phyloP scores from a whole-genome alignment of 30 jellyfish, hydroid and myxozoan species.

The Cassiopea xamachana region DNA sequence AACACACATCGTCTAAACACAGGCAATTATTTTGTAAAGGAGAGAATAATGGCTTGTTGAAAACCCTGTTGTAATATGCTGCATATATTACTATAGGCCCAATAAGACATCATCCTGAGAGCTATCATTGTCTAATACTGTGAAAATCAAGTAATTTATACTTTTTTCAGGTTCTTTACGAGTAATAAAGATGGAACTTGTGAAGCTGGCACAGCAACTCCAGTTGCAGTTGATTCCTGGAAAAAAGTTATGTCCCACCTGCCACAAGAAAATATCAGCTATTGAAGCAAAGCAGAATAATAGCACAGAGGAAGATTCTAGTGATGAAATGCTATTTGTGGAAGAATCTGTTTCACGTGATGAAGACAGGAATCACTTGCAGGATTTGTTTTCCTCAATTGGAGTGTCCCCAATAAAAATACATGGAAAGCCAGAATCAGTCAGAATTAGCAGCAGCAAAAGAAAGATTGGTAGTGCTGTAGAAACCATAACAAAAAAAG shows the following conservation, averaged over 20 bases:
- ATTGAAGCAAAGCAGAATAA: background rate
- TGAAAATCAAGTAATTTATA: background rate
- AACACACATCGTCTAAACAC: background rate
- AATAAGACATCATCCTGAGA: background rate
- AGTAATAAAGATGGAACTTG: constrained; percentile 6
- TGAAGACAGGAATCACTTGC: constrained; percentile 16
- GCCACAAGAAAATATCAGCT: constrained; percentile 11
- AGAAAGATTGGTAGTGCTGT: constrained; percentile 1
- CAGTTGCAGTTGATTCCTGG: constrained; percentile 18
- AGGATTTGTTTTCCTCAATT: constrained; percentile 7
- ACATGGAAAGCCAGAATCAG: constrained; percentile 15
- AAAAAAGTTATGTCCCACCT: constrained; percentile 17
- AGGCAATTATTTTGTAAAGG: background rate
- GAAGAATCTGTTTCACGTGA: constrained; percentile 28
- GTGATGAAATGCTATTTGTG: constrained; percentile 11
- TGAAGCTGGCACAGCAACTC: background rate
- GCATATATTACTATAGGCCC: no score
- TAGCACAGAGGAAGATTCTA: constrained; percentile 14
- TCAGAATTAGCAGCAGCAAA: constrained; percentile 10
- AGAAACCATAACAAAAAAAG: background rate
- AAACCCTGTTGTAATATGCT: background rate
- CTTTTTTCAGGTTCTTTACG: constrained; percentile 7
- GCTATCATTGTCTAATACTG: background rate
- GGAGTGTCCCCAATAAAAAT: constrained; percentile 16
- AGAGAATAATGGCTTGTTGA: background rate